Percentiles rank a stretch among this genome's conserved stretches.
Evolutionary conservation across 1,140 invertebrate genomes (phyloP).

Genomic region (Listronotus oregonensis): DNA sequence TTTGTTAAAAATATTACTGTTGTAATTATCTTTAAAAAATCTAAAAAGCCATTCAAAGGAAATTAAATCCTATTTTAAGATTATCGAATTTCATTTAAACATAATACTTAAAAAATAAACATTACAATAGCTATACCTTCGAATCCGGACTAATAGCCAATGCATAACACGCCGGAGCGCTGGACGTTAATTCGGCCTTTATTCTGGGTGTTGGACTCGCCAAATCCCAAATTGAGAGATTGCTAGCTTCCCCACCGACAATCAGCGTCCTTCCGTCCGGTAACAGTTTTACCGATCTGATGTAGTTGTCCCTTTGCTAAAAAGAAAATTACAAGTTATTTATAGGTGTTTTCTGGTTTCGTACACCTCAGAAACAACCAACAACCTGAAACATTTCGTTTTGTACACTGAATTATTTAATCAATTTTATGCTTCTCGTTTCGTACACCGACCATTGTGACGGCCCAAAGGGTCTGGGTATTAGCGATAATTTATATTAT

Average conservation of each 20-base stretch:
- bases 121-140: constrained; percentile 63
- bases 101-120: no score
- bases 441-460: no score
- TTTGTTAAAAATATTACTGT: no score
- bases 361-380: neutral
- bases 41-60: no score
- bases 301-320: constrained; percentile 94
- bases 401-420: no score
- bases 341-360: no score
- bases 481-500: no score
- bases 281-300: constrained; percentile 93
- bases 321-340: neutral
- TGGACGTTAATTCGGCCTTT: constrained; percentile 93
- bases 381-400: neutral
- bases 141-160: constrained; percentile 95
- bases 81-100: no score
- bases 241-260: constrained; percentile 95
- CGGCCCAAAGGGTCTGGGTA: no score
- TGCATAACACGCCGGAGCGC: constrained; percentile 96
- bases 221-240: constrained; percentile 95
- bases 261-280: constrained; percentile 96
- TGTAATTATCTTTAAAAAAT: no score
- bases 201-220: constrained; percentile 86
- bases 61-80: no score
- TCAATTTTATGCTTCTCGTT: no score